These are phyloP conservation scores for Drosophila mimetica DNA, from an alignment of 2,888 invertebrate species.

Conservation along the genomic window DNA sequence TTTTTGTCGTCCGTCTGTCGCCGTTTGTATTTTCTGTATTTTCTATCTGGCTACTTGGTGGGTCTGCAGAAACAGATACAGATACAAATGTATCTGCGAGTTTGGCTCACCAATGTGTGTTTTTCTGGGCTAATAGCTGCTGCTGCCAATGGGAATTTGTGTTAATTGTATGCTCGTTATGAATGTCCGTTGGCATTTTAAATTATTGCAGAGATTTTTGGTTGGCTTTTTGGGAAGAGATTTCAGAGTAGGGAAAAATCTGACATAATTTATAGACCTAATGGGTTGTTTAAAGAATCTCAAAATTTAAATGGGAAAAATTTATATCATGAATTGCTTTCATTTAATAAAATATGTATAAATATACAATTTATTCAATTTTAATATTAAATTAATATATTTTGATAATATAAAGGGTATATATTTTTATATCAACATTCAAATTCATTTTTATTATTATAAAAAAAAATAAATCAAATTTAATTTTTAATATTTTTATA, in stretches of 20 bases:
- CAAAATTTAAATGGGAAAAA: neutral
- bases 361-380: neutral
- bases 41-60: constrained; percentile 65
- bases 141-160: constrained; percentile 47
- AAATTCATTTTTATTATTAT: no score
- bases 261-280: constrained; percentile 15
- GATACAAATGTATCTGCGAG: constrained; percentile 25
- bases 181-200: constrained; percentile 50
- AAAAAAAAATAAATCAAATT: no score
- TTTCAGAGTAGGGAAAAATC: neutral
- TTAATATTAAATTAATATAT: no score
- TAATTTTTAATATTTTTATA: no score
- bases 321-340: neutral
- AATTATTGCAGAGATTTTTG: constrained; percentile 15
- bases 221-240: constrained; percentile 2
- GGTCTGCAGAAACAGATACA: constrained; percentile 33
- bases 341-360: neutral
- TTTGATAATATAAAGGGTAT: no score
- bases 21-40: constrained; percentile 29
- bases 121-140: constrained; percentile 75
- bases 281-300: neutral
- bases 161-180: constrained; percentile 64
- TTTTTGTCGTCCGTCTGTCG: constrained; percentile 50
- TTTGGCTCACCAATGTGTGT: constrained; percentile 47
- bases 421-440: no score